phyloP scores from a whole-genome alignment of 2,797 vertebrate species.

The Anas capensis region DNA sequence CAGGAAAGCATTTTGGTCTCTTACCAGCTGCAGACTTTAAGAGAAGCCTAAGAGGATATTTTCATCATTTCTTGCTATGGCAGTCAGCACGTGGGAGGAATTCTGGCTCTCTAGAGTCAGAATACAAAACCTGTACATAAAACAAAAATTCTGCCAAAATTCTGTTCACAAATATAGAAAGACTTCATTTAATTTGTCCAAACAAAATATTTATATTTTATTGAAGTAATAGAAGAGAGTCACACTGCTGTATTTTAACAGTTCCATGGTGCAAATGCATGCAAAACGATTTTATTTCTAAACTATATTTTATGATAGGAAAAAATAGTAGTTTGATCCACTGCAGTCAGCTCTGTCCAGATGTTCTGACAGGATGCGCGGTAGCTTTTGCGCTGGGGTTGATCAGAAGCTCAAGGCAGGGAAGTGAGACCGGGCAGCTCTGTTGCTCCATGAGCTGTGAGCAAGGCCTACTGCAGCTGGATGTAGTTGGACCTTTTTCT shows the following conservation, averaged over 20 bases:
- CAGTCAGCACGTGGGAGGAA: neutral
- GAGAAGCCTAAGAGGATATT: neutral
- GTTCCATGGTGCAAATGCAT: neutral
- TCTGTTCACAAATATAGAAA: neutral
- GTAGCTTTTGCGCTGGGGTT: neutral
- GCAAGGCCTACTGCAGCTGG: neutral
- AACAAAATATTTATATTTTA: neutral
- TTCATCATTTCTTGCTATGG: neutral
- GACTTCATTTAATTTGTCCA: neutral
- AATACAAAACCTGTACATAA: neutral
- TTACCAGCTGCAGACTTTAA: neutral
- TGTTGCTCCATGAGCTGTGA: accelerated
- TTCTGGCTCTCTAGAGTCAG: neutral
- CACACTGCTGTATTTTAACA: neutral
- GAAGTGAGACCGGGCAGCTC: neutral
- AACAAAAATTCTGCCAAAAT: neutral
- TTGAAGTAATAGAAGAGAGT: neutral
- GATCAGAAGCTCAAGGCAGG: neutral
- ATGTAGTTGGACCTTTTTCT: neutral
- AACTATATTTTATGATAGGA: neutral
- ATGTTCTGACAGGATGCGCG: too few relatives aligned
- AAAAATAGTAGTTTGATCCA: neutral
- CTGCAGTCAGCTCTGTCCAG: neutral
- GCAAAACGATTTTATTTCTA: neutral
- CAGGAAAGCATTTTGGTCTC: neutral